phyloP scores from a whole-genome alignment of 2,113 vertebrate genomes.

The Symphodus melops region DNA sequence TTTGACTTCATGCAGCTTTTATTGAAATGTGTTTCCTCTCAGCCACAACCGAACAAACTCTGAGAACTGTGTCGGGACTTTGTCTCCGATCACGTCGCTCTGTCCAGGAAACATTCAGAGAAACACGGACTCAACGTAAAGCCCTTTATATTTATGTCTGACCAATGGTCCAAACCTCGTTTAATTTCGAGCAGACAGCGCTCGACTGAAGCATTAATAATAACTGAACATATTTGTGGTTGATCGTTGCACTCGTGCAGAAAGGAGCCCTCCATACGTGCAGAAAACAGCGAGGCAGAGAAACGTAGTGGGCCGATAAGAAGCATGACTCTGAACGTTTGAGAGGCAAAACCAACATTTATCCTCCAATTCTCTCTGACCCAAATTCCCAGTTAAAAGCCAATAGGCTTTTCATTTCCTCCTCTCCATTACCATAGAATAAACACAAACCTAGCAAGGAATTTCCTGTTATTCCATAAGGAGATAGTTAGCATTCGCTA shows the following conservation, averaged over 20 bases:
- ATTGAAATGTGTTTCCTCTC: not conserved
- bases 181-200: not conserved
- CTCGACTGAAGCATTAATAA: not conserved
- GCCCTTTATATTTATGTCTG: not conserved
- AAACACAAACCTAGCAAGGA: slow-evolving; percentile 74
- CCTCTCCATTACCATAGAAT: slow-evolving; percentile 62
- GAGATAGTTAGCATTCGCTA: slow-evolving; percentile 68
- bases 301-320: too few species aligned
- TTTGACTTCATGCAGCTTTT: not conserved
- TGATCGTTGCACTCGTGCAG: not conserved
- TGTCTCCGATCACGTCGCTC: not conserved
- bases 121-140: not conserved
- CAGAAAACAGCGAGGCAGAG: too few species aligned
- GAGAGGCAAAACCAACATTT: slow-evolving; percentile 36
- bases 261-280: too few species aligned
- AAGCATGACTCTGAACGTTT: slow-evolving; percentile 8
- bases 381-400: slow-evolving; percentile 56
- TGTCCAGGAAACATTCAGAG: not conserved
- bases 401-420: slow-evolving; percentile 66
- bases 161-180: not conserved
- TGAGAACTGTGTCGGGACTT: not conserved
- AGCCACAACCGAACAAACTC: not conserved
- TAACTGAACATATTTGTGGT: not conserved
- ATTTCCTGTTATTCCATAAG: slow-evolving; percentile 80
- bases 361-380: slow-evolving; percentile 45